These are phyloP conservation scores for Psittacara wagleri DNA, from an alignment of 2,113 vertebrate genomes.

Conservation along the genomic window DNA sequence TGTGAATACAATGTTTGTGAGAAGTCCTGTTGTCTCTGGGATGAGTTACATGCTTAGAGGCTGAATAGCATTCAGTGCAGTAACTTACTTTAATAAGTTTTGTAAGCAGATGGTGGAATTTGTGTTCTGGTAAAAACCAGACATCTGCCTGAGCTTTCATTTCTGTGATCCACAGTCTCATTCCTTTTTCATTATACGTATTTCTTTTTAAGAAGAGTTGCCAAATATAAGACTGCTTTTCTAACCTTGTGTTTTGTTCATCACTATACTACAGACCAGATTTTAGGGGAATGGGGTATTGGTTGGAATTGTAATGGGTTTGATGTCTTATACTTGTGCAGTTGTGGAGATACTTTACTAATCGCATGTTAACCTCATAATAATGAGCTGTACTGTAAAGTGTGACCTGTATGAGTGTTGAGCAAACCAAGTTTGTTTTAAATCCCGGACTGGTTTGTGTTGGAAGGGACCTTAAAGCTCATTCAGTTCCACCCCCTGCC, in stretches of 20 bases:
- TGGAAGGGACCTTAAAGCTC: neutral
- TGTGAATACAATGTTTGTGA: neutral
- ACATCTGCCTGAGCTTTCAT: neutral
- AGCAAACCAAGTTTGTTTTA: fast-evolving
- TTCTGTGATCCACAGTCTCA: neutral
- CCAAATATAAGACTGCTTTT: neutral
- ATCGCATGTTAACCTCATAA: neutral
- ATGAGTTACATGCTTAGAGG: neutral
- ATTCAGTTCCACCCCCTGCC: neutral
- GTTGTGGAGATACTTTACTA: neutral
- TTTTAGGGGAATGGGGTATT: neutral
- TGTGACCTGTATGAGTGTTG: fast-evolving
- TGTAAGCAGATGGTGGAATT: conserved; percentile 10
- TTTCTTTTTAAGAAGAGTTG: neutral
- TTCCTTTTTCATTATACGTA: neutral
- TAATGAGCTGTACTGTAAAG: neutral
- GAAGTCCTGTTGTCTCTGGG: neutral
- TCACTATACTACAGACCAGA: fast-evolving
- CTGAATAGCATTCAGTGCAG: neutral
- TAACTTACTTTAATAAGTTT: neutral
- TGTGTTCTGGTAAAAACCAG: conserved; percentile 11
- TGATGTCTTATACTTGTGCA: neutral
- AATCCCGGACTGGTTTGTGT: neutral
- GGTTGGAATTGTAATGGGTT: neutral
- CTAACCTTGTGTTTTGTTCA: neutral